Percentiles rank a stretch among this genome's conserved stretches.
Conservation (phyloP, 2,113 vertebrate species). For the Poicephalus meyeri region DNA sequence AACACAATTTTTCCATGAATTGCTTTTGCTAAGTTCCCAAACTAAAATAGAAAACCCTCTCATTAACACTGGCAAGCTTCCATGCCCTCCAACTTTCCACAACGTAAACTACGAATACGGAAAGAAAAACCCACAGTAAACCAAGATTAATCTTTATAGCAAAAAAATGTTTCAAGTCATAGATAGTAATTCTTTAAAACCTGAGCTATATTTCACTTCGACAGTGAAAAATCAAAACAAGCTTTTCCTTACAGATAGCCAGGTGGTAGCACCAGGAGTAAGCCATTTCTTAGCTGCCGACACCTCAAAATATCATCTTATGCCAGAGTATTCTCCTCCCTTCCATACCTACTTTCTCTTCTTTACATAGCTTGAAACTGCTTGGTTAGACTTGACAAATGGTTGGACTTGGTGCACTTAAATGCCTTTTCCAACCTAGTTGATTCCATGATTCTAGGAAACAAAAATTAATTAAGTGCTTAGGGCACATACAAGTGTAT, state of each 20-base stretch:
- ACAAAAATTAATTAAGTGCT: not conserved
- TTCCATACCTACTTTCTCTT: not conserved
- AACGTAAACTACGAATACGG: not conserved
- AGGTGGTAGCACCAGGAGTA: too few relatives aligned
- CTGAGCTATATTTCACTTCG: not conserved
- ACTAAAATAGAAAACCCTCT: slow-evolving; percentile 16
- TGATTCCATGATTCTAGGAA: not conserved
- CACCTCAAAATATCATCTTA: not conserved
- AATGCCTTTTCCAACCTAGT: not conserved
- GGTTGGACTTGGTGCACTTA: not conserved
- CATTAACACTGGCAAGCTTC: not conserved
- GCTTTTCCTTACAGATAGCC: not conserved
- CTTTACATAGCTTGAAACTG: not conserved
- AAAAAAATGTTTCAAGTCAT: not conserved
- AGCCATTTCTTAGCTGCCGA: too few relatives aligned
- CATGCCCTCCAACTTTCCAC: not conserved
- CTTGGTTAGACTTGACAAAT: not conserved
- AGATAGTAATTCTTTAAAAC: not conserved
- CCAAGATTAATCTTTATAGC: not conserved
- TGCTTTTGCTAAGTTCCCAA: not conserved
- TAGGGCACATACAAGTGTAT: not conserved
- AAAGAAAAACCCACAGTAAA: not conserved
- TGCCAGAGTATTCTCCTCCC: not conserved
- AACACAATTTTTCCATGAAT: slow-evolving; percentile 15
- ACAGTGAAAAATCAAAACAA: not conserved